Evolutionary conservation across 2,888 invertebrate genomes (phyloP), one percentile per base, ranked within the genome.

Genomic region (Caradrina clavipalpis): DNA sequence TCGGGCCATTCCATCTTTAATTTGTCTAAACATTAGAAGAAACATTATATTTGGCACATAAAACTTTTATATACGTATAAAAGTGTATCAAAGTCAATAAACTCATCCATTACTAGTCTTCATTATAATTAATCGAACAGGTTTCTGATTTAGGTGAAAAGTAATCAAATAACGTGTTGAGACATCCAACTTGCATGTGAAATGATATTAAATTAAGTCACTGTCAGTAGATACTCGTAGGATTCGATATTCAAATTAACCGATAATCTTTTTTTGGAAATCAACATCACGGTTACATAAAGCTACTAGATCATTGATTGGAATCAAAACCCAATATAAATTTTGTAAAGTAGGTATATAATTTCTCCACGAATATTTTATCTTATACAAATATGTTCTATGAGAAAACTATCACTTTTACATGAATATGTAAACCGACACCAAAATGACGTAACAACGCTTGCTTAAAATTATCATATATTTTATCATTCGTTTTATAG

Each of bases 1-100:
- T 68, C 68, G 42, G 50, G 55, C 49, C 21, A 60, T 65, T 72
- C 21, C 8, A 47, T 53, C 26, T 59, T 35, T 73, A 81, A 81
- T 76, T 82, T 76, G 69, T 76, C 63, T 71, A 74, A 78, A 82
- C 69, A 81, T 81, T 56, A 76, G 53, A 53, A 7, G 8, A 31
- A 79, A 72, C 69, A 74, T 80, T 78, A 74, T 75, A 73, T 82
- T 82, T 76, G 39, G 75, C 76, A 73, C 76, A 70, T 83, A 73
- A 78, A 71, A 59, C 0, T 65, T 75, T 83, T 82, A 83, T 78
- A 53, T 68, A 59, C 73, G n/a, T 47, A 69, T 80, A 26, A 70
- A 82, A 80, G 75, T 78, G 73, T 83, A 77, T 73, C 72, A 74
- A 80, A 71, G 84, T 82, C 84, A 84, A 84, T 84, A 84, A 84